Evolutionary conservation across 2,113 vertebrate species (phyloP).

Genomic region (Conger conger): DNA sequence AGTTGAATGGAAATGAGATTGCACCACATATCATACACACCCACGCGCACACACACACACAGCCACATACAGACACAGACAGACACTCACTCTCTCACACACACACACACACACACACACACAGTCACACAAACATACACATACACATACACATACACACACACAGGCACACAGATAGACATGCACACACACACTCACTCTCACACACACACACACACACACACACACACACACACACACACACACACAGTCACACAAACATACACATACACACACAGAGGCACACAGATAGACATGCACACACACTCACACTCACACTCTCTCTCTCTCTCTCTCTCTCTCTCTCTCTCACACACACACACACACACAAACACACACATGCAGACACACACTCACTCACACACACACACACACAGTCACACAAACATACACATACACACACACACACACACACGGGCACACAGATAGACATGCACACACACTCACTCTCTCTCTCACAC

Average conservation of each 20-base stretch:
- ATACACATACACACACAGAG: background rate
- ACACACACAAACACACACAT: no score
- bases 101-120: conserved; percentile 32
- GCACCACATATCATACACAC: no score
- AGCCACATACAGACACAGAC: no score
- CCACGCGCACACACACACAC: no score
- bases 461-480: background rate
- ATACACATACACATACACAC: conserved; percentile 37
- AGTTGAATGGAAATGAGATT: no score
- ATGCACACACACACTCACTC: conserved; percentile 15
- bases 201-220: conserved; percentile 4
- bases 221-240: conserved; percentile 7
- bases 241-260: background rate
- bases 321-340: background rate
- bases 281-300: background rate
- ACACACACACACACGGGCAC: background rate
- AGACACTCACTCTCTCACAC: no score
- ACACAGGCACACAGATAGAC: no score
- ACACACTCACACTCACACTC: background rate
- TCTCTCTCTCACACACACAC: background rate
- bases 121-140: conserved; percentile 16
- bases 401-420: background rate
- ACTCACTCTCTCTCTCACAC: conserved; percentile 23
- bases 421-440: background rate
- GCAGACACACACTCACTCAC: background rate